Conservation (phyloP, 2,113 vertebrate genomes). For the Ictalurus punctatus region DNA sequence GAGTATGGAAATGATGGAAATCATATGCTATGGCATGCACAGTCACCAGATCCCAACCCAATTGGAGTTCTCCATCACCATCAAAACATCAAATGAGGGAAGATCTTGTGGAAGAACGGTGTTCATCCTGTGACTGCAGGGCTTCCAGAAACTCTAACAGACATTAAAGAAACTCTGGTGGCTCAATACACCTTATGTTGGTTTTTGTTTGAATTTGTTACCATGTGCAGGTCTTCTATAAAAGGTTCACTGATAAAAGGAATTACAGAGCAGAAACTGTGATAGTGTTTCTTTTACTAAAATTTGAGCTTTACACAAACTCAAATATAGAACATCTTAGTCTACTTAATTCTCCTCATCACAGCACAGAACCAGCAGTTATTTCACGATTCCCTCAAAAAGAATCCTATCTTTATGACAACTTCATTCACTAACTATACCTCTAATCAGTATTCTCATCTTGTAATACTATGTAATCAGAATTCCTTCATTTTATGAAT, state of each 20-base stretch:
- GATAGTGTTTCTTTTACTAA: background rate
- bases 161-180: background rate
- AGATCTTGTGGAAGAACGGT: background rate
- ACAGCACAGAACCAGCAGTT: conserved; percentile 1
- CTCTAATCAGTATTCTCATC: conserved; percentile 15
- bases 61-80: background rate
- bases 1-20: background rate
- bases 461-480: conserved; percentile 15
- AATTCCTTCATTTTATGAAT: conserved; percentile 28
- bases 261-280: background rate
- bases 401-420: background rate
- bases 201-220: background rate
- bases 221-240: background rate
- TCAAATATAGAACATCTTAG: background rate
- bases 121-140: background rate
- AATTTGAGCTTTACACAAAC: background rate
- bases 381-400: background rate
- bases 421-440: conserved; percentile 9
- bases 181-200: background rate
- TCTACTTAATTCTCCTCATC: conserved; percentile 40
- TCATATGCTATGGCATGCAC: background rate
- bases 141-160: background rate
- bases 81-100: background rate
- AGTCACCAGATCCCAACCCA: background rate
- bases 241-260: background rate